Percentiles rank a stretch among this genome's conserved stretches.
Conservation (phyloP, 2,888 invertebrate species). For the Caradrina clavipalpis region DNA sequence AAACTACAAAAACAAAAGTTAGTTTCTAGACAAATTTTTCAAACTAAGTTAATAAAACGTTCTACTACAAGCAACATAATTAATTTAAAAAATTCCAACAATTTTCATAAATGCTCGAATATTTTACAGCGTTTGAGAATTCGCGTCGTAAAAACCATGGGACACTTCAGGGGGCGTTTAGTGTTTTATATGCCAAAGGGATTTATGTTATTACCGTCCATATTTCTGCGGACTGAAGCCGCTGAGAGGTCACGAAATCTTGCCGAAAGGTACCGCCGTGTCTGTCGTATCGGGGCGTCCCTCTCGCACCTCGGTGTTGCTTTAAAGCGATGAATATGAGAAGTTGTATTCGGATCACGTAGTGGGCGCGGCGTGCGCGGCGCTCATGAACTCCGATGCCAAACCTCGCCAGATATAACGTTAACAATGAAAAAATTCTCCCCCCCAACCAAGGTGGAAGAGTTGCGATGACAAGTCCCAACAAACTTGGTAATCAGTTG, state of each 20-base stretch:
- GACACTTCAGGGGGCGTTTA: slow-evolving; percentile 89
- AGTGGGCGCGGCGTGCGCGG: slow-evolving; percentile 81
- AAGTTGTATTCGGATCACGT: slow-evolving; percentile 88
- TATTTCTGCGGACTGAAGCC: slow-evolving; percentile 90
- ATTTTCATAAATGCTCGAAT: slow-evolving; percentile 81
- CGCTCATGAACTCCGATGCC: slow-evolving; percentile 89
- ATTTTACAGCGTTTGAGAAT: slow-evolving; percentile 75
- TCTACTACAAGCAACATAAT: slow-evolving; percentile 56
- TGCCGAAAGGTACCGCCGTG: slow-evolving; percentile 77
- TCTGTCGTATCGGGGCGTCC: slow-evolving; percentile 76
- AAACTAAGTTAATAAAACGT: slow-evolving; percentile 21
- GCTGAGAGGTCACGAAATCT: slow-evolving; percentile 91
- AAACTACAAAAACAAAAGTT: background rate
- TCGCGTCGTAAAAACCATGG: slow-evolving; percentile 82
- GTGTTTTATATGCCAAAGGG: slow-evolving; percentile 91
- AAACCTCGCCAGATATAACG: slow-evolving; percentile 85
- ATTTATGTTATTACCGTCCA: slow-evolving; percentile 91
- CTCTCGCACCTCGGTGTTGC: slow-evolving; percentile 78
- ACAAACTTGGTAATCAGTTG: slow-evolving; percentile 89
- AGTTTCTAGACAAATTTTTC: background rate
- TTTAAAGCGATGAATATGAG: slow-evolving; percentile 90
- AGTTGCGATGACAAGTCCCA: slow-evolving; percentile 88
- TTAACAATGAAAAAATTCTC: slow-evolving; percentile 87
- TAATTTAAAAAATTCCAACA: slow-evolving; percentile 70
- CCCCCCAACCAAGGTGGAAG: slow-evolving; percentile 81